Evolutionary conservation across 2,797 vertebrate species (phyloP), one percentile per base, ranked within the genome.

Genomic region (Cryptoprocta ferox): DNA sequence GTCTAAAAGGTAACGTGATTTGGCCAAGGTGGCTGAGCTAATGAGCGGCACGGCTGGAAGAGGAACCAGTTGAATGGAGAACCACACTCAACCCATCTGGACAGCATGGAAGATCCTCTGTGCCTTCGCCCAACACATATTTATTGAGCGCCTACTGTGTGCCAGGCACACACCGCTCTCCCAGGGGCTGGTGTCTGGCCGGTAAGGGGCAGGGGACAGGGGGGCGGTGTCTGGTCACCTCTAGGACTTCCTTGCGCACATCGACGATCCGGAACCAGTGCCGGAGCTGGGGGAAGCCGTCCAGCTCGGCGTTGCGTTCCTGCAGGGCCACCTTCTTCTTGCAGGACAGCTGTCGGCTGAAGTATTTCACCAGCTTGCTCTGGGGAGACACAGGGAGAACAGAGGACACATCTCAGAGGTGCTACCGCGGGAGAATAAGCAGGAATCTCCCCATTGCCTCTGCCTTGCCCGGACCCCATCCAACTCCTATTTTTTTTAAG

Each of bases 351-450:
- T 99, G 99, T 96, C 99, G 99, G 98, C 99, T 99, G 99, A 99
- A 99, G 98, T 99, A 99, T 96, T 99, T 99, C 97, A 99, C 99
- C 99, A 99, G 99, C 98, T 99, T 99, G 98, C 99, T 99, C 99
- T 99, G 99, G 3, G 0, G 97, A 86, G 79, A 97, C 91, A 97
- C 48, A 66, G 48, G 5, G 13, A 39, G n/a, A 32, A 70, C 28
- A 89, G 68, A 24, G 50, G 73, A 53, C 50, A 26, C 7, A 0
- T 18, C 68, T 95, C 82, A 97, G 79, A 76, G 63, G 26, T 9
- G 1, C 21, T 0, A 68, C 30, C 53, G 5, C 6, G 24, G 75
- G 35, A 16, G 4, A 32, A 35, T 12, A 26, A 39, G 19, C 3
- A 0, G 10, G 75, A 6, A 9, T 4, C 45, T 14, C 56, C 14